phyloP scores from a whole-genome alignment of 2,113 vertebrate species.

The Tragelaphus buxtoni region DNA sequence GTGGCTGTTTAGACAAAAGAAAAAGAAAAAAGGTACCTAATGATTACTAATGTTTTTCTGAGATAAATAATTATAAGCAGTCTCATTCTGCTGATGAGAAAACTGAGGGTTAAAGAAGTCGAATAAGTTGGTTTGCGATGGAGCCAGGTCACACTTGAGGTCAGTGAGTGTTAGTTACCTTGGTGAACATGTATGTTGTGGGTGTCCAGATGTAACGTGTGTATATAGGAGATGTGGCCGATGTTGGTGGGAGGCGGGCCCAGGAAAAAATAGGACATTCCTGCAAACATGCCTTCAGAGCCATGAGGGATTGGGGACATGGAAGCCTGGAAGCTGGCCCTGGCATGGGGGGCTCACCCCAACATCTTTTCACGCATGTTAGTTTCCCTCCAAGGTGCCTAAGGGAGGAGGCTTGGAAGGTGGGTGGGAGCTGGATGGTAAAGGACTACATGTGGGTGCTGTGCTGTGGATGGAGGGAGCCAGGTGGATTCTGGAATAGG shows the following conservation, averaged over 20 bases:
- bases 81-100: background rate
- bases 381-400: background rate
- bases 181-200: background rate
- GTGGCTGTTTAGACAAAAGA: background rate
- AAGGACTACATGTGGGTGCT: accelerated
- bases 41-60: background rate
- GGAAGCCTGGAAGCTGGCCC: background rate
- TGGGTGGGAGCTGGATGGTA: background rate
- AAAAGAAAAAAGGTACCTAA: background rate
- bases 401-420: background rate
- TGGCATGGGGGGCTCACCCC: background rate
- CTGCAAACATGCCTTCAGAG: background rate
- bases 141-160: background rate
- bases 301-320: background rate
- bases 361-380: background rate
- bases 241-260: background rate
- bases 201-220: accelerated
- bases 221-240: background rate
- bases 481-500: background rate
- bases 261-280: background rate
- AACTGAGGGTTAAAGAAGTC: background rate
- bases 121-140: background rate
- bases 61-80: background rate
- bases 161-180: background rate
- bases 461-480: background rate